Evolutionary conservation across 1,140 invertebrate species (phyloP), one percentile per base, ranked within the genome.

Genomic region (Bombus waltoni): DNA sequence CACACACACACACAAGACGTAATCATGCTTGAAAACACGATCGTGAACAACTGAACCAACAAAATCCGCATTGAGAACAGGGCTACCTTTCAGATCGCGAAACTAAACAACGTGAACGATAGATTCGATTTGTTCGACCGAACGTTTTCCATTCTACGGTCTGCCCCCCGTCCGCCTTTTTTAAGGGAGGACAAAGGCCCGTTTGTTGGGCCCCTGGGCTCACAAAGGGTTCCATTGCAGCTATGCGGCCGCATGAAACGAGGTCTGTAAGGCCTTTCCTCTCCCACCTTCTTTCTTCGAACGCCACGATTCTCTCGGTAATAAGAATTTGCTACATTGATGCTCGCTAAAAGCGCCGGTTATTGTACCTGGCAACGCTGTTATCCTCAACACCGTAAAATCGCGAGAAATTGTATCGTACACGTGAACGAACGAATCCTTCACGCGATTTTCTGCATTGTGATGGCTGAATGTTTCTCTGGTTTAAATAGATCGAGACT

Each of bases 21-120:
- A 35, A 66, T 66, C 32, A 32, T 66, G 65, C 32, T 66, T 66
- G 65, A 66, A 66, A 66, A 66, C 32, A 32, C n/a, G 15, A 35
- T 66, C 65, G 32, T 10, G 38, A n/a, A 40, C 77, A 73, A 80
- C 76, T 72, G 83, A 80, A 40, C 68, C 47, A 85, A 80, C 77
- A 85, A 72, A 85, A 70, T 71, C 35, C 11, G 65, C 13, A 42
- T 2, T 22, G 62, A 25, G 65, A 71, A 72, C 53, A 80, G 53
- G 83, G 68, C 76, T 40, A 80, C 86, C 81, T 86, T 88, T 87
- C 81, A 89, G 79, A 84, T 83, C 83, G 40, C 86, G 83, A 88
- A 88, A 88, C 92, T 92, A 92, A 93, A 93, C 92, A 93, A 77
- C 75, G 75, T 65, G 35, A 93, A 92, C 90, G 92, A 92, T 93